Evolutionary conservation across 2,113 vertebrate genomes (phyloP).

Genomic region (Phylloscopus whistleri): DNA sequence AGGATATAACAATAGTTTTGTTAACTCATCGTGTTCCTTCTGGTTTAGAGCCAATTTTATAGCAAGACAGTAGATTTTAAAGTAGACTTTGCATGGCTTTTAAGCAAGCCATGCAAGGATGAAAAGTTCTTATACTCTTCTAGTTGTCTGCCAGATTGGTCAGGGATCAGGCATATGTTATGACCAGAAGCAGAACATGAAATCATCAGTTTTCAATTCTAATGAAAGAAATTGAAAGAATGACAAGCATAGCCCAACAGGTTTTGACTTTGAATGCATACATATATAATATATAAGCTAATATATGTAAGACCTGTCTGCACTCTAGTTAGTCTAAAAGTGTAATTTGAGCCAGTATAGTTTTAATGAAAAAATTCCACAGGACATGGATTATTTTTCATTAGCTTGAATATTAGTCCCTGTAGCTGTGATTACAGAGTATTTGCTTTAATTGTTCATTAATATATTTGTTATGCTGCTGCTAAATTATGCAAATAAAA

Average conservation of each 20-base stretch:
- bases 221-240: background rate
- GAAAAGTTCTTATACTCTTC: background rate
- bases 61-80: background rate
- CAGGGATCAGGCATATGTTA: background rate
- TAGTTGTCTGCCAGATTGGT: background rate
- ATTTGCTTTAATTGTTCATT: slow-evolving; percentile 22
- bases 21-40: background rate
- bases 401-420: background rate
- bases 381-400: background rate
- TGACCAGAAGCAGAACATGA: background rate
- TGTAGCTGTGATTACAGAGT: background rate
- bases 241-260: background rate
- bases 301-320: background rate
- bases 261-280: background rate
- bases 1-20: background rate
- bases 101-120: background rate
- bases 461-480: background rate
- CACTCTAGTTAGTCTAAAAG: background rate
- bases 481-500: background rate
- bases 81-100: background rate
- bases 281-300: background rate
- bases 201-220: background rate
- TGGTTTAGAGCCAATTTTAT: background rate
- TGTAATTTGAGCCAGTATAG: background rate
- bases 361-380: background rate